A percentile compares a stretch with the other conserved stretches of the same genome.
These are phyloP conservation scores for Neocloeon triangulifer DNA, from an alignment of 1,140 invertebrate species.

Conservation along the genomic window DNA sequence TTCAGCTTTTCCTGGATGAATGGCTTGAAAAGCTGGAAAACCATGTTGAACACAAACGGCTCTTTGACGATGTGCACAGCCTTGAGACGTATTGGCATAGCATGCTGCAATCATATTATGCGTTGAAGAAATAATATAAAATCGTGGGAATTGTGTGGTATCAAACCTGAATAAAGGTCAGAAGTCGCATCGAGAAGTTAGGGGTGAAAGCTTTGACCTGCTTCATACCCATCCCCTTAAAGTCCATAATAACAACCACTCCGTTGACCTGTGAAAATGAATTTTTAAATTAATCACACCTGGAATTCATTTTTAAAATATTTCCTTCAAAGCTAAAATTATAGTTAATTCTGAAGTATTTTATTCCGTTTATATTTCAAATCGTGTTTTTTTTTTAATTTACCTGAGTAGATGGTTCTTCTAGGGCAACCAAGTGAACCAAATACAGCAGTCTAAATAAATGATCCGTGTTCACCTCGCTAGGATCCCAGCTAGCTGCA, in stretches of 20 bases:
- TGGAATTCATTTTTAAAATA: too few species aligned
- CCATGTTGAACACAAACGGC: conserved; percentile 68
- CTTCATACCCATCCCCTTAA: conserved; percentile 44
- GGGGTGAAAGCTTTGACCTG: conserved; percentile 44
- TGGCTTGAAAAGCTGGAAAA: conserved; percentile 72
- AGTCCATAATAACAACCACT: conserved; percentile 58
- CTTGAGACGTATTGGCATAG: conserved; percentile 69
- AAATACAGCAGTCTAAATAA: conserved; percentile 55
- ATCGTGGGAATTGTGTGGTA: neutral
- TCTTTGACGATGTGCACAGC: conserved; percentile 80
- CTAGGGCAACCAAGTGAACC: conserved; percentile 44
- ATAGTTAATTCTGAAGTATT: too few species aligned
- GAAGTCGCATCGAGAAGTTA: conserved; percentile 43
- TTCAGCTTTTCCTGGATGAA: conserved; percentile 67
- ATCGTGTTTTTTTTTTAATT: conserved; percentile 6
- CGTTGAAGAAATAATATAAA: too few species aligned
- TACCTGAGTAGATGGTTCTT: conserved; percentile 48
- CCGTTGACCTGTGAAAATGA: conserved; percentile 29
- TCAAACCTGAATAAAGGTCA: conserved; percentile 45
- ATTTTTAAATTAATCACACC: too few species aligned
- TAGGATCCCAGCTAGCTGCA: conserved; percentile 44
- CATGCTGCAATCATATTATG: conserved; percentile 34
- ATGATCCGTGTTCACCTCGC: conserved; percentile 40
- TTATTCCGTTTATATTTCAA: conserved; percentile 4
- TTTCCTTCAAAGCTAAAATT: too few species aligned